A percentile compares a stretch with the other conserved stretches of the same genome.
phyloP scores from a whole-genome alignment of 2,113 vertebrate genomes.

The Chionomys nivalis region DNA sequence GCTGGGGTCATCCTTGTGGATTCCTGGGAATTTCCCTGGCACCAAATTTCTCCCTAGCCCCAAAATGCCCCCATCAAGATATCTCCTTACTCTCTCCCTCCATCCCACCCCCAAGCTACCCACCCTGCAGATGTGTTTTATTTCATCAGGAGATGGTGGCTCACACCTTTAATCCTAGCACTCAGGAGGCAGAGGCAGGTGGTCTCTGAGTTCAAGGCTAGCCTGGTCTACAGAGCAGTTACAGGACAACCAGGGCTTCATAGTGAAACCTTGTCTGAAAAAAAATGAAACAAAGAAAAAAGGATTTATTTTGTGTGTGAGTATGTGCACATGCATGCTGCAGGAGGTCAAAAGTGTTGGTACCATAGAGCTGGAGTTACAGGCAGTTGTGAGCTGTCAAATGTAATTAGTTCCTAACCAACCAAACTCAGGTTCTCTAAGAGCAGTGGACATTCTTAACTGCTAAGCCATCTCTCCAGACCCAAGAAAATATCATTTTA shows the following conservation, averaged over 20 bases:
- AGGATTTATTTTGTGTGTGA: not conserved
- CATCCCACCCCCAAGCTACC: no score
- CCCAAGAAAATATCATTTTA: not conserved
- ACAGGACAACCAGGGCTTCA: not conserved
- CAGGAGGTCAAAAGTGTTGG: not conserved
- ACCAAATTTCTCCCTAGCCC: no score
- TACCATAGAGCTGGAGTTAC: not conserved
- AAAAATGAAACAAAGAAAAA: not conserved
- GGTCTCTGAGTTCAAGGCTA: not conserved
- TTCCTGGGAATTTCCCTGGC: no score
- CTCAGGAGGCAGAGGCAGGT: not conserved
- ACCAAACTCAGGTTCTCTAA: not conserved
- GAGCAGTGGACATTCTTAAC: not conserved
- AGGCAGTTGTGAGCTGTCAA: not conserved
- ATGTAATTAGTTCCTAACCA: not conserved
- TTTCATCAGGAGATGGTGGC: not conserved
- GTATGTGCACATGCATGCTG: no score
- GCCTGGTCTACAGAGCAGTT: not conserved
- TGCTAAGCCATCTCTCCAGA: not conserved
- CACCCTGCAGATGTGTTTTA: no score
- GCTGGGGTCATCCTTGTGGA: no score
- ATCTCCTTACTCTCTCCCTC: no score
- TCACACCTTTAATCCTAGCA: not conserved
- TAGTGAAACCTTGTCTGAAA: not conserved
- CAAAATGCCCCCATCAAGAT: no score